Evolutionary conservation across 2,113 vertebrate species (phyloP).

Genomic region (Glareola pratincola): DNA sequence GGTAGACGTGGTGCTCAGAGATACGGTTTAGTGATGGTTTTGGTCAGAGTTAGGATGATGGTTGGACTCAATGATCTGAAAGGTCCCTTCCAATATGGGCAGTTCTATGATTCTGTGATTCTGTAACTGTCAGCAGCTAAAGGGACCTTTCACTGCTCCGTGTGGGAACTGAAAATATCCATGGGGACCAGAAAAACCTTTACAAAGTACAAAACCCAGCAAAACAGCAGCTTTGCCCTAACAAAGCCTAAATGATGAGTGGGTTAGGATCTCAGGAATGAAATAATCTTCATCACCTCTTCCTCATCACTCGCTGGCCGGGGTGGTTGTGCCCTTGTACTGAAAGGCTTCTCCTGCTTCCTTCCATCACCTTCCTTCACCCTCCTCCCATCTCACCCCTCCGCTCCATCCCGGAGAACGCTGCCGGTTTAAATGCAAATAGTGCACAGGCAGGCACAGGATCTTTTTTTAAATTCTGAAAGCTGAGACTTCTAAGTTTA

Average conservation of each 20-base stretch:
- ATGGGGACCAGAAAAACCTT: background rate
- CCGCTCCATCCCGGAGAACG: background rate
- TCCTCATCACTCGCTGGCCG: background rate
- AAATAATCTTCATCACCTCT: background rate
- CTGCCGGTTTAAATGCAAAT: slow-evolving; percentile 51
- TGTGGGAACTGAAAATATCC: accelerated
- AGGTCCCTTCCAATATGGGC: too few relatives aligned
- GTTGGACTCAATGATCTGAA: too few relatives aligned
- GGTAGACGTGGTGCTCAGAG: too few relatives aligned
- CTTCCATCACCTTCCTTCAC: background rate
- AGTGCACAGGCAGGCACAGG: slow-evolving; percentile 27
- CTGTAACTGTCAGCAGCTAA: background rate
- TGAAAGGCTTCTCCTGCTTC: background rate
- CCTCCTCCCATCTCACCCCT: background rate
- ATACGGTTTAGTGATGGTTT: too few relatives aligned
- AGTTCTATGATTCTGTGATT: too few relatives aligned
- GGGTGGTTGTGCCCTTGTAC: background rate
- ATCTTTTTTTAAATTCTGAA: slow-evolving; percentile 58
- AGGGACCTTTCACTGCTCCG: background rate
- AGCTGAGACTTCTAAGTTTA: slow-evolving; percentile 67
- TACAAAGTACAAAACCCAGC: background rate
- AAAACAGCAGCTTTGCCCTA: background rate
- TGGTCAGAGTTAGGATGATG: too few relatives aligned
- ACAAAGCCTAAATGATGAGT: background rate
- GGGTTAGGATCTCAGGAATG: background rate